A percentile compares a stretch with the other conserved stretches of the same genome.
Conservation (phyloP, 1,140 invertebrate genomes). For the Tenebrio molitor region DNA sequence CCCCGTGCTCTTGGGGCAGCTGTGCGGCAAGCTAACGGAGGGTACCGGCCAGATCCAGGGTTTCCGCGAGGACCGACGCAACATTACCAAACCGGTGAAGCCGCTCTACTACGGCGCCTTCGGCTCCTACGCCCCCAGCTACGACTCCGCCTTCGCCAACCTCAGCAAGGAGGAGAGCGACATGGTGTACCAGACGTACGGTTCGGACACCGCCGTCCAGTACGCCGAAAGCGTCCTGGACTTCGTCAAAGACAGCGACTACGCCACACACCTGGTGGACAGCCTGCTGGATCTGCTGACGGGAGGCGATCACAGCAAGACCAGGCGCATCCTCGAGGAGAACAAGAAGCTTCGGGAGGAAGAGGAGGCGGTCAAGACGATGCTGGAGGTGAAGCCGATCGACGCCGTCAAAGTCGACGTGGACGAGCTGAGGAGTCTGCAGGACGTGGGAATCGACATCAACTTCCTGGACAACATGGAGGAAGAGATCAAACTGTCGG, state of each 20-base stretch:
- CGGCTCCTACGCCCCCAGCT: constrained; percentile 94
- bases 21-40: constrained; percentile 86
- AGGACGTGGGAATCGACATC: constrained; percentile 86
- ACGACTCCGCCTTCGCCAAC: constrained; percentile 96
- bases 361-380: constrained; percentile 72
- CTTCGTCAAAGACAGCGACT: constrained; percentile 88
- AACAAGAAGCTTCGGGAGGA: constrained; percentile 73
- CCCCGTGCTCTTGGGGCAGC: constrained; percentile 85
- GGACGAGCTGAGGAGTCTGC: constrained; percentile 71
- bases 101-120: constrained; percentile 95
- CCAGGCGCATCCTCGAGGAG: constrained; percentile 77
- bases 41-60: constrained; percentile 75
- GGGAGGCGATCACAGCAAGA: constrained; percentile 85
- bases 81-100: constrained; percentile 89
- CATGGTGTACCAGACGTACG: constrained; percentile 91
- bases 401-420: constrained; percentile 79
- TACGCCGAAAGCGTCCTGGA: constrained; percentile 89
- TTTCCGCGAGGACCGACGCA: constrained; percentile 90
- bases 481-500: constrained; percentile 68
- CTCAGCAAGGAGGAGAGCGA: constrained; percentile 95
- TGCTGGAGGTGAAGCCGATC: constrained; percentile 68
- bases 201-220: constrained; percentile 88
- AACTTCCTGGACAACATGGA: constrained; percentile 85
- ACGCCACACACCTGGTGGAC: constrained; percentile 86
- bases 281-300: constrained; percentile 87